Percentiles rank a stretch among this genome's conserved stretches.
Conservation (phyloP, 2,888 invertebrate genomes). For the Ectropis crepuscularia region DNA sequence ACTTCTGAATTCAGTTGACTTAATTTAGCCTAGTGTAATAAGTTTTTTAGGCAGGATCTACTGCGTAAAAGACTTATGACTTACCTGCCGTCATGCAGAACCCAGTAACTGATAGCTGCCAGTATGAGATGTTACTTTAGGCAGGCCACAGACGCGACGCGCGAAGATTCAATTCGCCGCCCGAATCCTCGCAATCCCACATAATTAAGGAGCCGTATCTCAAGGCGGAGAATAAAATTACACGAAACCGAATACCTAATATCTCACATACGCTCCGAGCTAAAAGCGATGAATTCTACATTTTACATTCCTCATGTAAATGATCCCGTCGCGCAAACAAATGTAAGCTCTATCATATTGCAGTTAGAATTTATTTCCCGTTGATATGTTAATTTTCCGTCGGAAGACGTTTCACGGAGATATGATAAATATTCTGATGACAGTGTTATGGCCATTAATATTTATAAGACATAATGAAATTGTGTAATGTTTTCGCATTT, state of each 20-base stretch:
- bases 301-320: conserved; percentile 36
- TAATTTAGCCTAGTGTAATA: no score
- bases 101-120: no score
- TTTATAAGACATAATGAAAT: conserved; percentile 40
- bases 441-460: conserved; percentile 37
- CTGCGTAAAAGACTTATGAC: no score
- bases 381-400: conserved; percentile 22
- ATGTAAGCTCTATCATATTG: conserved; percentile 20
- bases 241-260: conserved; percentile 38
- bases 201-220: conserved; percentile 35
- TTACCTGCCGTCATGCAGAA: no score
- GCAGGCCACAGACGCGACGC: conserved; percentile 7
- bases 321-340: conserved; percentile 26
- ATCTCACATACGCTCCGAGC: conserved; percentile 35
- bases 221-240: conserved; percentile 36
- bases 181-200: conserved; percentile 32
- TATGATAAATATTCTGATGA: conserved; percentile 31
- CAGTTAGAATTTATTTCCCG: conserved; percentile 19
- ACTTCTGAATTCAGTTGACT: no score
- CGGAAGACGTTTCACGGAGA: conserved; percentile 22
- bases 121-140: not conserved
- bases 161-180: conserved; percentile 18
- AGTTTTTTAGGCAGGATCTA: no score
- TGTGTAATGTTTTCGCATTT: conserved; percentile 32
- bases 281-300: conserved; percentile 34